Evolutionary conservation across 2,888 invertebrate genomes (phyloP).

Genomic region (Zygogramma bicolorata): DNA sequence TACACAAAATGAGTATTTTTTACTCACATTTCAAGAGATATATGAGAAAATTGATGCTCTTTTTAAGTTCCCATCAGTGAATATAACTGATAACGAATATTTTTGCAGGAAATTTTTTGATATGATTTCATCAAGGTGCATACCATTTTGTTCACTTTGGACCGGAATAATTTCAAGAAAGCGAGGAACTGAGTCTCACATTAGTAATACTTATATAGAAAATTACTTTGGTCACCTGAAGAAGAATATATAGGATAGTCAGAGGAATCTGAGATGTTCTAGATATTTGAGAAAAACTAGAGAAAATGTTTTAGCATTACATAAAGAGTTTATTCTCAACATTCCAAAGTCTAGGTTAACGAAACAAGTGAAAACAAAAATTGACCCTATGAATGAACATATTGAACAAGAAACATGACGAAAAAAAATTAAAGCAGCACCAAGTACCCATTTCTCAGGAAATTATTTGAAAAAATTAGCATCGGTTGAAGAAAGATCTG

Average conservation of each 20-base stretch:
- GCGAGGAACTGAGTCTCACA: background rate
- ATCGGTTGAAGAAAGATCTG: too few relatives aligned
- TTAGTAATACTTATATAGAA: slow-evolving; percentile 24
- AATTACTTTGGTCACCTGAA: slow-evolving; percentile 14
- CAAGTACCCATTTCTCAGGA: background rate
- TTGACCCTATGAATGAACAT: background rate
- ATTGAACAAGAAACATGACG: slow-evolving; percentile 21
- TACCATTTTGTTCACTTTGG: slow-evolving; percentile 16
- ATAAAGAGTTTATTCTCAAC: background rate
- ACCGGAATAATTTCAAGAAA: slow-evolving; percentile 1
- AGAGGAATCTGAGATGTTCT: slow-evolving; percentile 23
- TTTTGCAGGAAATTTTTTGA: background rate
- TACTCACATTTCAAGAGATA: background rate
- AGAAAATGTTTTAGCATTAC: slow-evolving; percentile 16
- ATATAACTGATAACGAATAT: background rate
- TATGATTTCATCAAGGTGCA: background rate
- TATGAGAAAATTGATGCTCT: background rate
- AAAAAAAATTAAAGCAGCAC: background rate
- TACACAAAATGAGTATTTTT: slow-evolving; percentile 7
- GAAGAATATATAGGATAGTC: slow-evolving; percentile 8
- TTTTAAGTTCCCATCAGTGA: background rate
- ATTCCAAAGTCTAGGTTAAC: background rate
- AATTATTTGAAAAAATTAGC: background rate
- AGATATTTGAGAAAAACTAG: slow-evolving; percentile 17
- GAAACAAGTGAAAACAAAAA: too few relatives aligned